Conservation (phyloP, 2,888 invertebrate species). For the Brachycybe producta region DNA sequence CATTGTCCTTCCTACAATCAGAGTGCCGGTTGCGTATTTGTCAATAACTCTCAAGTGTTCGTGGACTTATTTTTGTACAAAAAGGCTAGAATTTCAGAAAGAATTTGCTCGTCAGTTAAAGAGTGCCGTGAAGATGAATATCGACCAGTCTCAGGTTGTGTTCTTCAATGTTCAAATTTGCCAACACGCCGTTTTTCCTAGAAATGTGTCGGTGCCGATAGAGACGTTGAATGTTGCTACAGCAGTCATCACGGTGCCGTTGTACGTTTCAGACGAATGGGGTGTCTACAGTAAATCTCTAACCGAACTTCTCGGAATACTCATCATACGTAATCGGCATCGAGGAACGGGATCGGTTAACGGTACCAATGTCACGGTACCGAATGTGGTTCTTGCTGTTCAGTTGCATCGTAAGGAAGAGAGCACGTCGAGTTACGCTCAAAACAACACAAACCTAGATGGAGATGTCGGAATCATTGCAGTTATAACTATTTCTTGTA, state of each 20-base stretch:
- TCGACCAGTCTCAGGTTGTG: constrained; percentile 5
- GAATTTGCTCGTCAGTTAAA: constrained; percentile 15
- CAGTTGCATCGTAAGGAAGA: constrained; percentile 11
- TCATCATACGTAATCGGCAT: constrained; percentile 22
- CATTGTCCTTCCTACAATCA: constrained; percentile 6
- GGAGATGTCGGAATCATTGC: constrained; percentile 50
- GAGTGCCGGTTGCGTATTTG: constrained; percentile 5
- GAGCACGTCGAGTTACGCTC: no score
- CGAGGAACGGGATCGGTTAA: constrained; percentile 15
- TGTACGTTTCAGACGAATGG: constrained; percentile 26
- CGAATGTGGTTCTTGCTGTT: constrained; percentile 8
- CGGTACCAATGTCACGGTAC: constrained; percentile 10
- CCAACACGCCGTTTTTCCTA: no score
- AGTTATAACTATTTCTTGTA: constrained; percentile 65
- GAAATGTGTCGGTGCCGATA: neutral
- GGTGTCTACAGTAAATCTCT: constrained; percentile 26
- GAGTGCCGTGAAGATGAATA: neutral
- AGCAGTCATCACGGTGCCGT: constrained; percentile 22
- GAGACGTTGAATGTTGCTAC: neutral
- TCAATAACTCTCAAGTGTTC: constrained; percentile 18
- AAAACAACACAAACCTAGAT: no score
- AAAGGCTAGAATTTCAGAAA: constrained; percentile 17
- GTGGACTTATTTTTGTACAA: constrained; percentile 21
- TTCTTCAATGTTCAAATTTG: constrained; percentile 15
- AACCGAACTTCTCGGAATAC: constrained; percentile 25